Base-by-base conservation (phyloP, 2,888 invertebrate genomes). In the Pheosia tremula region DNA sequence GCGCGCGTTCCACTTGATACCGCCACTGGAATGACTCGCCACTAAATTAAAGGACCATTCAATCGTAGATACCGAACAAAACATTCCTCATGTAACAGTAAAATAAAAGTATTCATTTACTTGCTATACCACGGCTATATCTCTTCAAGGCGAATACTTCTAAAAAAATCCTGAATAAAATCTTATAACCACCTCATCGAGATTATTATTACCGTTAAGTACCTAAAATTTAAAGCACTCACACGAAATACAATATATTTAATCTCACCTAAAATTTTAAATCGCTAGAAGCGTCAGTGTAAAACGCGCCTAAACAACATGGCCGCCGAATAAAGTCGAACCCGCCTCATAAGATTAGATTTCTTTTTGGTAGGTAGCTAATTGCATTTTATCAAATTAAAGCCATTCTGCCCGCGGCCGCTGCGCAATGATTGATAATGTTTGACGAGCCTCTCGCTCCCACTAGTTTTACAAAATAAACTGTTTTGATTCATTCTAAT, bases 331-430 rank as follows among this genome's bases (percentile, higher is more conserved):
- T 91, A 90, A 91, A 87, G 64, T 67, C 78, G 82, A 81, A 76
- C 83, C 88, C 85, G 89, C 85, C 85, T 87, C 84, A 81, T 79
- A 75, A 90, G 89, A 93, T 93, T 91, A 92, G 91, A 91, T 91
- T 93, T 89, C 89, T 89, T 90, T 90, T 90, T 91, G 91, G 93
- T 93, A 93, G 91, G 93, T 93, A 93, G 93, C 93, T 93, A 93
- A 93, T 93, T 93, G 92, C 89, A 85, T 93, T 92, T 93, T 93
- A 93, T 93, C 93, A 93, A 93, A 93, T 93, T 91, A 93, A 91
- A 88, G 89, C 87, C 86, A 86, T 84, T 86, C 87, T 78, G 86
- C 82, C 85, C 78, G 86, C 84, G 83, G 85, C 83, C 74, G 80
- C 79, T 85, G 72, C 72, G 75, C 80, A 76, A 81, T 93, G 93